Percentiles rank a stretch among this genome's conserved stretches.
Evolutionary conservation across 2,888 invertebrate genomes (phyloP).

Genomic region (Thymelicus acteon): DNA sequence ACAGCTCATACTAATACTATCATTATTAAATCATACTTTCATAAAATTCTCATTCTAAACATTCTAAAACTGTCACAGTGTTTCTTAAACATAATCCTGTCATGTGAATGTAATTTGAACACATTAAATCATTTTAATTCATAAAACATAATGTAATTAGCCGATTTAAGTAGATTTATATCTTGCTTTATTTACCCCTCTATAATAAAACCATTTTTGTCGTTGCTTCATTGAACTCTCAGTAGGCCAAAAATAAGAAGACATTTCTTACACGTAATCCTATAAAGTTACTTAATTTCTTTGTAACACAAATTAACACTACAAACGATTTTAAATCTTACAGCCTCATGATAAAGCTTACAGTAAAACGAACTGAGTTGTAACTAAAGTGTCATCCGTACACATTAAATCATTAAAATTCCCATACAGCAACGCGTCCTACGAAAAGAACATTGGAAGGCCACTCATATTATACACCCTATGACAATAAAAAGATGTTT

Average conservation of each 20-base stretch:
- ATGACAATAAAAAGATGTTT: slow-evolving; percentile 59
- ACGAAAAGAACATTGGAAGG: slow-evolving; percentile 50
- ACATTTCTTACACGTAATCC: slow-evolving; percentile 34
- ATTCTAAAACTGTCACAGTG: slow-evolving; percentile 25
- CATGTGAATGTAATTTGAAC: slow-evolving; percentile 56
- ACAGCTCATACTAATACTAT: slow-evolving; percentile 2
- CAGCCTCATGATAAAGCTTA: not conserved
- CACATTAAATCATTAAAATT: slow-evolving; percentile 69
- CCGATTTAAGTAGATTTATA: slow-evolving; percentile 36
- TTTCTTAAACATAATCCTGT: slow-evolving; percentile 35
- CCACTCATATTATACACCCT: slow-evolving; percentile 70
- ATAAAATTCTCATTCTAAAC: slow-evolving; percentile 12
- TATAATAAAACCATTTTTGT: slow-evolving; percentile 19
- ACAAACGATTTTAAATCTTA: slow-evolving; percentile 11
- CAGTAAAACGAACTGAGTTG: not conserved
- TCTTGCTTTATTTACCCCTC: slow-evolving; percentile 25
- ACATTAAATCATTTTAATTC: slow-evolving; percentile 69
- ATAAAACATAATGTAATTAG: slow-evolving; percentile 37
- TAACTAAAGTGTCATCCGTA: slow-evolving; percentile 64
- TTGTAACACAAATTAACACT: not conserved
- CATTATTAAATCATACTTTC: slow-evolving; percentile 7
- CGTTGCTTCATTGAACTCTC: slow-evolving; percentile 17
- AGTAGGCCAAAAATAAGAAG: slow-evolving; percentile 30
- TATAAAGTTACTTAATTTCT: slow-evolving; percentile 20
- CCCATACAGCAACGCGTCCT: slow-evolving; percentile 61